These are phyloP conservation scores for Popillia japonica DNA, from an alignment of 1,140 invertebrate genomes.

Conservation along the genomic window DNA sequence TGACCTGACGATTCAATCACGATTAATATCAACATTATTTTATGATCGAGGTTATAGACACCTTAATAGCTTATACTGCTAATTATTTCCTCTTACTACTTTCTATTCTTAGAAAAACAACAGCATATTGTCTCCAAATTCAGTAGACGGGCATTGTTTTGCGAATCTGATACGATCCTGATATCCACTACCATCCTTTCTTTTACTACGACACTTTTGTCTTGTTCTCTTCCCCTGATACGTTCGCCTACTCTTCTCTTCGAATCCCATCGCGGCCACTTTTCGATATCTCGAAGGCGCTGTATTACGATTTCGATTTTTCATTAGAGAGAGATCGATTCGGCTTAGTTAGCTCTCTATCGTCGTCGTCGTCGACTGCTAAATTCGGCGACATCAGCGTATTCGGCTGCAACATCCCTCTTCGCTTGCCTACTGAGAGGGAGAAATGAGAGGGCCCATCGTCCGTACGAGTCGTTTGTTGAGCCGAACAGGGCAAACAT, in stretches of 20 bases:
- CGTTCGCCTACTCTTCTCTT: neutral
- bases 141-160: no score
- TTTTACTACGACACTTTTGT: neutral
- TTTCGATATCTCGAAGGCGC: conserved; percentile 23
- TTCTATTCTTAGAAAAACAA: no score
- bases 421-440: no score
- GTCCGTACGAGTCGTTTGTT: neutral
- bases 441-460: neutral
- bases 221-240: neutral
- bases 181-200: neutral
- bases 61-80: no score
- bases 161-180: neutral
- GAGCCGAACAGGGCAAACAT: conserved; percentile 34
- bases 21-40: no score
- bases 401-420: conserved; percentile 15
- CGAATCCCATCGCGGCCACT: neutral
- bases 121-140: no score
- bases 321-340: conserved; percentile 22
- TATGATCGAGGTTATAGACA: no score
- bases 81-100: no score
- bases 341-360: neutral
- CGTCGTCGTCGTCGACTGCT: neutral
- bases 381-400: conserved; percentile 8
- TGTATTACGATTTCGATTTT: conserved; percentile 37
- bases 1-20: no score